Conservation (phyloP, 92 coral and sea anemone genomes). For the Porites lobata region DNA sequence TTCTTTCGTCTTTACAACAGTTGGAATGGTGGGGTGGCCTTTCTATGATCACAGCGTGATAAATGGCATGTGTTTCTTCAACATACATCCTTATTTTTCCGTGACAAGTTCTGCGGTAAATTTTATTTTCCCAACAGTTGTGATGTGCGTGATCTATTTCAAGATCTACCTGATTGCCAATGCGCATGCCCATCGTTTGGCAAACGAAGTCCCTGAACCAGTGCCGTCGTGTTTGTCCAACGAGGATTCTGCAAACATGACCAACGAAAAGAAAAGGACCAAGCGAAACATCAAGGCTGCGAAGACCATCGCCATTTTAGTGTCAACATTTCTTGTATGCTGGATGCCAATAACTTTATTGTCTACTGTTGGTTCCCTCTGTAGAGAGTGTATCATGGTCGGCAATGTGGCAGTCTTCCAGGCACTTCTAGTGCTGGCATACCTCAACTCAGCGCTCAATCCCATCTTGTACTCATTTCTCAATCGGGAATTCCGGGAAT, state of each 20-base stretch:
- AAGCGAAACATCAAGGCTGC: slow-evolving; percentile 83
- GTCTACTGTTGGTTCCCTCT: slow-evolving; percentile 56
- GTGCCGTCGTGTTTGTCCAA: slow-evolving; percentile 30
- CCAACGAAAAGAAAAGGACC: slow-evolving; percentile 59
- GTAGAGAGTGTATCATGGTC: slow-evolving; percentile 23
- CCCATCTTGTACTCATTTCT: slow-evolving; percentile 90
- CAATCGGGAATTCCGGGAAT: slow-evolving; percentile 83
- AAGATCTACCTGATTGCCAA: slow-evolving; percentile 78
- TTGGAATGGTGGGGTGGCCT: slow-evolving; percentile 82
- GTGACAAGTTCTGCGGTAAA: slow-evolving; percentile 75
- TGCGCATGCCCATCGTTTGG: slow-evolving; percentile 74
- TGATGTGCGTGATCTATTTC: slow-evolving; percentile 77
- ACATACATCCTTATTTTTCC: slow-evolving; percentile 69
- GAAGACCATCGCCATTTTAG: slow-evolving; percentile 84
- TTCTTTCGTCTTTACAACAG: slow-evolving; percentile 65
- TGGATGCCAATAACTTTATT: slow-evolving; percentile 85
- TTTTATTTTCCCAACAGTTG: slow-evolving; percentile 76
- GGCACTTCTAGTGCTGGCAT: slow-evolving; percentile 68
- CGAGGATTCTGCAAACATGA: slow-evolving; percentile 25
- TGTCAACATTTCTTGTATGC: slow-evolving; percentile 80
- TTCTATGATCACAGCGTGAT: slow-evolving; percentile 51
- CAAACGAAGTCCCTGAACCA: slow-evolving; percentile 50
- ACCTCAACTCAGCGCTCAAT: slow-evolving; percentile 81
- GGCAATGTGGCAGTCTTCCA: slow-evolving; percentile 8
- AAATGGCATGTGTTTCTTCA: slow-evolving; percentile 54